Base-by-base conservation (phyloP, 2,888 invertebrate genomes). In the Euzophera pinguis region DNA sequence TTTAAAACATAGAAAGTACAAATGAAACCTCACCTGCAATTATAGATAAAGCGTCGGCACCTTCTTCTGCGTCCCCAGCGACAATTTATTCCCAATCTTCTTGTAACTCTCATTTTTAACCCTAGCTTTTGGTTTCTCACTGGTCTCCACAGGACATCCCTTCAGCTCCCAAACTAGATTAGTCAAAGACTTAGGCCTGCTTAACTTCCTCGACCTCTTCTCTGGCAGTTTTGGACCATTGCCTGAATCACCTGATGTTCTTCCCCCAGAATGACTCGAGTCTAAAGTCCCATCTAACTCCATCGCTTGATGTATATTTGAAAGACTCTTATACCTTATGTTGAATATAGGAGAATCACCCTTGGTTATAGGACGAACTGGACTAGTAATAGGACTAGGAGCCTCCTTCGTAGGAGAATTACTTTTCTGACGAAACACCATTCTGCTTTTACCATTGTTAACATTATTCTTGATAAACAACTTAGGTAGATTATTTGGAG, bases 181-280 rank as follows among this genome's bases (percentile, higher is more conserved):
- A 58, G 96, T 96, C 73, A 97, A 88, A 56, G 96, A 96, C 65
- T 96, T 93, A 50, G 97, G 97, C 73, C 97, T 92, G 67, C 95
- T 95, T 56, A 97, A 81, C 70, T 95, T 94, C 65, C 96, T 92
- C 50, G 94, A 95, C 71, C 95, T 91, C 77, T 96, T 96, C 73
- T 96, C 96, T 52, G 96, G 96, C 71, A 96, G 91, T 75, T 96
- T 96, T 4, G 93, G 93, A 1, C 93, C 94, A 45, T 93, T 93
- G 0, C 93, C 94, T 3, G 96, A 96, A 79, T 96, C 97, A 1
- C 96, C 96, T 9, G 96, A 96, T 4, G 95, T 96, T 52, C 96
- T 92, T 0, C 96, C 96, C 34, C 96, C 97, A 22, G 96, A 96
- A 83, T 96, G 95, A 75, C 96, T 96, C 35, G 97, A 97, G 74